Conservation (phyloP, 1,140 invertebrate species). For the Lanistes nyassanus region DNA sequence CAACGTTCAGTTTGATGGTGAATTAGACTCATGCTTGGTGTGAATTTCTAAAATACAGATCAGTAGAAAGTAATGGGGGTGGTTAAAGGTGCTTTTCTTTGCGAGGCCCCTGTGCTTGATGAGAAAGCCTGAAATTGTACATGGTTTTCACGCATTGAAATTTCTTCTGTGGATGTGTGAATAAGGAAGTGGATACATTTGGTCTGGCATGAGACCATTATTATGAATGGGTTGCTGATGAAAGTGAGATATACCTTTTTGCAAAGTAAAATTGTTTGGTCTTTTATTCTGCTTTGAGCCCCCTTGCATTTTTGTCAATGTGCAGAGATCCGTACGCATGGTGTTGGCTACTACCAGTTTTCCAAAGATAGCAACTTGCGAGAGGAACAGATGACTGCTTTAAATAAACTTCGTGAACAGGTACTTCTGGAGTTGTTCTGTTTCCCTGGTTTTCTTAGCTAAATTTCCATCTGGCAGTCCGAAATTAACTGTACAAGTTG, state of each 20-base stretch:
- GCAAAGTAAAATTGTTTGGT: too few species aligned
- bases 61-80: too few species aligned
- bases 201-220: too few species aligned
- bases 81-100: neutral
- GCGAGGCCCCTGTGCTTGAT: neutral
- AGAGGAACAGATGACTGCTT: constrained; percentile 78
- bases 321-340: constrained; percentile 86
- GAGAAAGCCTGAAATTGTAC: neutral
- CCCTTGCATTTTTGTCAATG: constrained; percentile 37
- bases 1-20: constrained; percentile 87
- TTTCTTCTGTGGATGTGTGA: neutral
- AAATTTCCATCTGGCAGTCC: too few species aligned
- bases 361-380: constrained; percentile 84
- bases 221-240: too few species aligned
- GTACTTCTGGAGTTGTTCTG: constrained; percentile 36
- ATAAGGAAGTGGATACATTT: too few species aligned
- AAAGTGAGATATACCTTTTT: too few species aligned
- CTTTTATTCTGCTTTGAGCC: too few species aligned
- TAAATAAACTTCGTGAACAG: constrained; percentile 75
- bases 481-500: too few species aligned
- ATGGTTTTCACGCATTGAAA: neutral
- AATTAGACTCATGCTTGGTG: neutral
- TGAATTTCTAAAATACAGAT: neutral
- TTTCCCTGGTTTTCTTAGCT: too few species aligned
- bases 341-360: constrained; percentile 89